A percentile compares a stretch with the other conserved stretches of the same genome.
phyloP scores from a whole-genome alignment of 2,888 invertebrate genomes.

The Eretmocerus hayati region DNA sequence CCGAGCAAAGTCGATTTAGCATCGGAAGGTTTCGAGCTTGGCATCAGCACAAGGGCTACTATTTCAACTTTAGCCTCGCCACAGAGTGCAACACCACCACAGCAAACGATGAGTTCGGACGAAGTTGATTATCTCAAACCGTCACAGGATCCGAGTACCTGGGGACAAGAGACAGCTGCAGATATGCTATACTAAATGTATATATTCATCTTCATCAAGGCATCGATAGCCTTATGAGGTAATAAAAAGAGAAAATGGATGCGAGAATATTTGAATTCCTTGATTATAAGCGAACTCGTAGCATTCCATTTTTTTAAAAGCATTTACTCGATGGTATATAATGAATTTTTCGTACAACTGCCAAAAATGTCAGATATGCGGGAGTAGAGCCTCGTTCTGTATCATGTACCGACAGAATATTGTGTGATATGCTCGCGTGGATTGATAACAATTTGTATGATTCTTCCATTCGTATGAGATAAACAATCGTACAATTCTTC shows the following conservation, averaged over 20 bases:
- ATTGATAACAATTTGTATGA: conserved; percentile 10
- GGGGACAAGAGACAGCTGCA: conserved; percentile 47
- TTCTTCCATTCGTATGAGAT: conserved; percentile 16
- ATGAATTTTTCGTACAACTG: conserved; percentile 22
- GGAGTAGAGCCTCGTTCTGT: conserved; percentile 28
- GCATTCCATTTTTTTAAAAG: conserved; percentile 23
- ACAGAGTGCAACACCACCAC: conserved; percentile 14
- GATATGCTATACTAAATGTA: conserved; percentile 45
- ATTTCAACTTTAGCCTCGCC: conserved; percentile 34
- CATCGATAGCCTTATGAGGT: neutral
- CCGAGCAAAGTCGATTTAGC: conserved; percentile 66
- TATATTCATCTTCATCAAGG: conserved; percentile 4
- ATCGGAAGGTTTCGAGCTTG: conserved; percentile 67
- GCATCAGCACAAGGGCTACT: conserved; percentile 59
- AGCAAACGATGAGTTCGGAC: conserved; percentile 21
- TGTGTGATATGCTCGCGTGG: conserved; percentile 3
- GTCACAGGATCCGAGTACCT: conserved; percentile 44
- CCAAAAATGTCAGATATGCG: conserved; percentile 21
- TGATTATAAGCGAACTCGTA: conserved; percentile 4
- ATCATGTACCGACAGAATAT: neutral
- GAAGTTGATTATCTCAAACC: conserved; percentile 45
- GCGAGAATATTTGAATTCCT: neutral
- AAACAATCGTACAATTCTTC: too few relatives aligned
- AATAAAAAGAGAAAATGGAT: neutral
- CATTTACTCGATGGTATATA: conserved; percentile 23